Conservation (phyloP, 1,140 invertebrate species). For the Brachionus koreanus region DNA sequence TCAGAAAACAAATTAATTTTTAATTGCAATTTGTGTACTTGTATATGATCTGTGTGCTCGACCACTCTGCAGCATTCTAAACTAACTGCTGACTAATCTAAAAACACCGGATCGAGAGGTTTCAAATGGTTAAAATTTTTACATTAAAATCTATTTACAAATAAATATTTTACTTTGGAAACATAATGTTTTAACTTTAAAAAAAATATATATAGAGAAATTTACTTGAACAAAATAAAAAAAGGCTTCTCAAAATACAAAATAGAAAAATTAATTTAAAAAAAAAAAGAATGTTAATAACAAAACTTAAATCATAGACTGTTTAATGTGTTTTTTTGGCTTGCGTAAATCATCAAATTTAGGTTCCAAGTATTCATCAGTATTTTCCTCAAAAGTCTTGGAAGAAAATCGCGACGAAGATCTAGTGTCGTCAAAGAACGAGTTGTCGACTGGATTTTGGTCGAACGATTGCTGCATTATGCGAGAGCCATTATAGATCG, state of each 20-base stretch:
- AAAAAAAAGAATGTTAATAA: background rate
- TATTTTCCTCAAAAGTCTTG: constrained; percentile 36
- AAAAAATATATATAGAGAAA: background rate
- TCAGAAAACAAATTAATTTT: background rate
- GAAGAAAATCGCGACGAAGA: background rate
- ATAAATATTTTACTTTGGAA: constrained; percentile 15
- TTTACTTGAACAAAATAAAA: background rate
- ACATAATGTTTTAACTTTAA: background rate
- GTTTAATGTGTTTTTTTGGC: constrained; percentile 16
- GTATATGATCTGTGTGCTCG: background rate
- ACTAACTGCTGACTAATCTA: background rate
- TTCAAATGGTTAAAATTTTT: background rate
- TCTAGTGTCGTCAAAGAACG: background rate
- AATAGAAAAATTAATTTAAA: background rate
- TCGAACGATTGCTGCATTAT: constrained; percentile 8
- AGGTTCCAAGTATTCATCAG: constrained; percentile 37
- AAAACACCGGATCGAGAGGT: constrained; percentile 13
- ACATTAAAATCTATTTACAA: constrained; percentile 3
- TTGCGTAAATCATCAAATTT: constrained; percentile 41
- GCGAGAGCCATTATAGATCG: background rate
- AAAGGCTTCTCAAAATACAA: background rate
- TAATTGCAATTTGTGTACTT: background rate
- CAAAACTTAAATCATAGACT: background rate
- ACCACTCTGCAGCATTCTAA: background rate
- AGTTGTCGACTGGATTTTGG: background rate